Conservation (phyloP, 2,888 invertebrate genomes). For the Nemapogon koenigi region DNA sequence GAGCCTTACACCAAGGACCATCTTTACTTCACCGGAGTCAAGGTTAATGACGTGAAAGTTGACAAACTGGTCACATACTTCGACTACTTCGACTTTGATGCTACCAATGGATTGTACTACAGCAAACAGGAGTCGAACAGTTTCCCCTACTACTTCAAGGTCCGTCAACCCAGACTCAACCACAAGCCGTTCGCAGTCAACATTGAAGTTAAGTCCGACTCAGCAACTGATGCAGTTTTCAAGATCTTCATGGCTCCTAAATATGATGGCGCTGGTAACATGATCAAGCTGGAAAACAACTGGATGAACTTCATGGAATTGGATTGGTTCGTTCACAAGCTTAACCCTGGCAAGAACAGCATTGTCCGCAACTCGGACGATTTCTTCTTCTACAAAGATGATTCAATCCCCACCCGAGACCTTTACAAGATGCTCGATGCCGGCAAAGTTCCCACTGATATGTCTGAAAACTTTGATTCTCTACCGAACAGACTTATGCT, state of each 20-base stretch:
- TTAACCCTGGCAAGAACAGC: conserved; percentile 60
- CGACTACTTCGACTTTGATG: conserved; percentile 51
- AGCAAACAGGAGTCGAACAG: conserved; percentile 26
- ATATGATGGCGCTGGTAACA: conserved; percentile 55
- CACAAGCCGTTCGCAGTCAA: conserved; percentile 59
- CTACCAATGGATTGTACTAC: conserved; percentile 41
- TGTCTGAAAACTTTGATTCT: conserved; percentile 52
- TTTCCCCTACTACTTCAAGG: conserved; percentile 30
- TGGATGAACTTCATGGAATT: conserved; percentile 20
- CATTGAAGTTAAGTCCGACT: conserved; percentile 43
- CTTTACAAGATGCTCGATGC: conserved; percentile 56
- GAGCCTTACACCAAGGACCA: conserved; percentile 58
- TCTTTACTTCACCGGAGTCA: conserved; percentile 53
- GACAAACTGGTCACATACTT: conserved; percentile 66
- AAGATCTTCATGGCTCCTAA: conserved; percentile 68
- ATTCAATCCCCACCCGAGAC: conserved; percentile 59
- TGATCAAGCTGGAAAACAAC: conserved; percentile 27
- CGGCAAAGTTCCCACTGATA: conserved; percentile 20
- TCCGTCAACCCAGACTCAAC: conserved; percentile 54
- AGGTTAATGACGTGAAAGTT: conserved; percentile 55
- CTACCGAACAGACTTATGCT: conserved; percentile 64
- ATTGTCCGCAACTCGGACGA: conserved; percentile 65
- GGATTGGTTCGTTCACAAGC: conserved; percentile 38
- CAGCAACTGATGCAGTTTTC: conserved; percentile 50
- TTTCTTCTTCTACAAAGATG: conserved; percentile 57